Percentiles rank a stretch among this genome's conserved stretches.
These are phyloP conservation scores for Trogon melanurus DNA, from an alignment of 2,113 vertebrate genomes.

Conservation along the genomic window DNA sequence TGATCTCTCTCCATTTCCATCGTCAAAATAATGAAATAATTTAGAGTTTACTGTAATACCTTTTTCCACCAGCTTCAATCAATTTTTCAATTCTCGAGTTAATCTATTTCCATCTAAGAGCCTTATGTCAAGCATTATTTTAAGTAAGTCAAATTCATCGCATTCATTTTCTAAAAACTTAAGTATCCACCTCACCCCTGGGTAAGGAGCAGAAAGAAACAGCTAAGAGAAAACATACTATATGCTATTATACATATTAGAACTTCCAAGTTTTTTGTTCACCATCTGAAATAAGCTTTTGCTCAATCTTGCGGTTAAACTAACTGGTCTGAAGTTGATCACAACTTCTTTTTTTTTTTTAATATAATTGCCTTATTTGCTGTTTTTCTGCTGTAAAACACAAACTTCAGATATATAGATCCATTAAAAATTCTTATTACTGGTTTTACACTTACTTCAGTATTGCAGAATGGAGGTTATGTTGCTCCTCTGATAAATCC, in stretches of 20 bases:
- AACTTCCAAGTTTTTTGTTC: not conserved
- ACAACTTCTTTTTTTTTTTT: not conserved
- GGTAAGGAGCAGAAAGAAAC: not conserved
- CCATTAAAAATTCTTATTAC: not conserved
- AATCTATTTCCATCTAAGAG: not conserved
- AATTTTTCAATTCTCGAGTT: not conserved
- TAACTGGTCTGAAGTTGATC: not conserved
- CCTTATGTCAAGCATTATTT: not conserved
- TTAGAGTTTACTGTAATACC: not conserved
- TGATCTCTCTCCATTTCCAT: not conserved
- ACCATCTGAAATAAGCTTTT: not conserved
- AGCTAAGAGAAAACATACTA: not conserved
- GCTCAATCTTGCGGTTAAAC: not conserved
- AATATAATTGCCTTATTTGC: not conserved
- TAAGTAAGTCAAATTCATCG: not conserved
- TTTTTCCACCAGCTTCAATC: not conserved
- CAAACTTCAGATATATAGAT: not conserved
- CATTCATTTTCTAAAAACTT: not conserved
- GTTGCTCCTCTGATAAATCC: not conserved
- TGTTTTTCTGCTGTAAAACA: not conserved
- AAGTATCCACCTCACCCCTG: rapidly evolving
- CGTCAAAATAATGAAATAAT: not conserved
- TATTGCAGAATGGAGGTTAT: not conserved
- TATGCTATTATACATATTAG: not conserved
- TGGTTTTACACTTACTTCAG: not conserved